Evolutionary conservation across 2,888 invertebrate genomes (phyloP).

Genomic region (Choristoneura rosaceana): DNA sequence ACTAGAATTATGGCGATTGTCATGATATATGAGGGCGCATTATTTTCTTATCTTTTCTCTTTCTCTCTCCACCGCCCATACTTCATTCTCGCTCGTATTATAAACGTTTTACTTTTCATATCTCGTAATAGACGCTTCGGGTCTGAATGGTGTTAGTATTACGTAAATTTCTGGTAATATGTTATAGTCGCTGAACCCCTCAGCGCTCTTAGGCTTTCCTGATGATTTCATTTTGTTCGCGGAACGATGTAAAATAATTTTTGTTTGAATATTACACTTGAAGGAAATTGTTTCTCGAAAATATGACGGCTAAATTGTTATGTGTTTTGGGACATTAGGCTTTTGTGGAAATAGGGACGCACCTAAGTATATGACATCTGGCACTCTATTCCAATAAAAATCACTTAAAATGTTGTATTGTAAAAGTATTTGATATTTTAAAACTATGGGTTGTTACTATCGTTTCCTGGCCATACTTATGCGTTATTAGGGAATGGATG

Average conservation of each 20-base stretch:
- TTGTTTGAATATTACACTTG: slow-evolving; percentile 63
- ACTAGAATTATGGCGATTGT: slow-evolving; percentile 81
- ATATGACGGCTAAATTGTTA: slow-evolving; percentile 45
- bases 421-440: neutral
- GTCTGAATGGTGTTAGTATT: slow-evolving; percentile 73
- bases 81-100: slow-evolving; percentile 80
- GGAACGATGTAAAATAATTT: slow-evolving; percentile 68
- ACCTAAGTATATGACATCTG: neutral
- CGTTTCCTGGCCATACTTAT: too few species aligned
- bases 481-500: too few species aligned
- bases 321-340: slow-evolving; percentile 10
- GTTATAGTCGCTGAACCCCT: slow-evolving; percentile 62
- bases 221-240: slow-evolving; percentile 67
- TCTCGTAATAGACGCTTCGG: slow-evolving; percentile 74
- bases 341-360: slow-evolving; percentile 2
- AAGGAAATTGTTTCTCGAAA: slow-evolving; percentile 70
- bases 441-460: too few species aligned
- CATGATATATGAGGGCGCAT: slow-evolving; percentile 84
- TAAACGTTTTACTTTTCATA: slow-evolving; percentile 82
- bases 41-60: slow-evolving; percentile 85
- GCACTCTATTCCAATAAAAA: too few species aligned
- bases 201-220: slow-evolving; percentile 56
- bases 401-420: too few species aligned
- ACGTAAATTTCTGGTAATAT: slow-evolving; percentile 75
- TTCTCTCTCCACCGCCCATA: slow-evolving; percentile 82